A percentile compares a stretch with the other conserved stretches of the same genome.
Evolutionary conservation across 2,888 invertebrate genomes (phyloP).

Genomic region (Drosophila limbata): DNA sequence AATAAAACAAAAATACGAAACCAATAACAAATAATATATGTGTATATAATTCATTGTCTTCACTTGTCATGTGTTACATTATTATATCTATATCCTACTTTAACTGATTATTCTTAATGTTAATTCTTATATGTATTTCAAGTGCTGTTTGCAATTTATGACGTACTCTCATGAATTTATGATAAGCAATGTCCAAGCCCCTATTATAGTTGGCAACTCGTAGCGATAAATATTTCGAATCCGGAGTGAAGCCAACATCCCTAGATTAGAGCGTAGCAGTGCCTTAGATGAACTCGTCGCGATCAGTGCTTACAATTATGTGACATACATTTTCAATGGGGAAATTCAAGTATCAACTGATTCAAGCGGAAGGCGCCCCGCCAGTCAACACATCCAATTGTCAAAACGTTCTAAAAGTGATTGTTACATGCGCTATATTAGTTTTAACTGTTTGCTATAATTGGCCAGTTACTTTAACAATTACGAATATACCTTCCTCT

Average conservation of each 20-base stretch:
- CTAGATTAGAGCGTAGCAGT: constrained; percentile 27
- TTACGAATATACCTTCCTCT: neutral
- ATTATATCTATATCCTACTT: neutral
- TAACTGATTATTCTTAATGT: no score
- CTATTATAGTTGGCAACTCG: neutral
- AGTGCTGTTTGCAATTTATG: constrained; percentile 1
- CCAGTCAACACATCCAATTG: neutral
- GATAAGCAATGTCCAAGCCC: constrained; percentile 8
- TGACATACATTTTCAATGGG: constrained; percentile 32
- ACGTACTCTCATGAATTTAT: constrained; percentile 3
- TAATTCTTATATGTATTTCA: neutral
- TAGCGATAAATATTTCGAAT: constrained; percentile 25
- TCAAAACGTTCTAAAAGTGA: constrained; percentile 27
- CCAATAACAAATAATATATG: constrained; percentile 13
- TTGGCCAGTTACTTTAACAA: constrained; percentile 3
- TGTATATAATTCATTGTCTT: neutral
- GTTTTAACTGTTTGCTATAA: constrained; percentile 37
- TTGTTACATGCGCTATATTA: constrained; percentile 23
- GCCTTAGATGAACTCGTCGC: constrained; percentile 5
- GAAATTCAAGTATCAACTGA: constrained; percentile 46
- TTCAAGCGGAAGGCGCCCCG: constrained; percentile 36
- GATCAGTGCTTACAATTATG: constrained; percentile 19
- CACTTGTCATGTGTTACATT: neutral
- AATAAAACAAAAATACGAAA: constrained; percentile 68
- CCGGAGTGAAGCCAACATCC: neutral